A percentile compares a stretch with the other conserved stretches of the same genome.
phyloP scores from a whole-genome alignment of 2,888 invertebrate species.

The Andrena marginata region DNA sequence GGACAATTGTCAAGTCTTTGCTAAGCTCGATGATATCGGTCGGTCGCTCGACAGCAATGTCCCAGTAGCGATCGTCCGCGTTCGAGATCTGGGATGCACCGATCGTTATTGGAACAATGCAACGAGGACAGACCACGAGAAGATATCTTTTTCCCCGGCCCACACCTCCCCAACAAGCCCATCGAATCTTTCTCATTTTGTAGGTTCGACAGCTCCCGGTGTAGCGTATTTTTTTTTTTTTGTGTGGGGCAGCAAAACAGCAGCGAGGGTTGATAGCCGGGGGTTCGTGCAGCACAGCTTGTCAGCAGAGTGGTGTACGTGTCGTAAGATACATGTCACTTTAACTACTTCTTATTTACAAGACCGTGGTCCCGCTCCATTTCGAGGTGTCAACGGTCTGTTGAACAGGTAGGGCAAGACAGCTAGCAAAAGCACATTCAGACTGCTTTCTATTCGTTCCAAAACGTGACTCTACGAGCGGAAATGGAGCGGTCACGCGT shows the following conservation, averaged over 20 bases:
- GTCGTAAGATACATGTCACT: slow-evolving; percentile 78
- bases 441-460: background rate
- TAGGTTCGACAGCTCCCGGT: slow-evolving; percentile 72
- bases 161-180: slow-evolving; percentile 72
- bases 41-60: slow-evolving; percentile 47
- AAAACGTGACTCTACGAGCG: background rate
- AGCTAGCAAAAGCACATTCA: background rate
- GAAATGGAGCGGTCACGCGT: slow-evolving; percentile 69
- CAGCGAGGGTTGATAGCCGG: slow-evolving; percentile 84
- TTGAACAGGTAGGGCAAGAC: background rate
- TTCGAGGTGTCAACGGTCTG: slow-evolving; percentile 26
- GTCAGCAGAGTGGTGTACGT: slow-evolving; percentile 85
- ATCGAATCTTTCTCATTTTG: slow-evolving; percentile 45
- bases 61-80: slow-evolving; percentile 35
- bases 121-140: slow-evolving; percentile 50
- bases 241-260: slow-evolving; percentile 84
- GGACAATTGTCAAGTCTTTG: slow-evolving; percentile 42
- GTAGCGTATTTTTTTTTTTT: slow-evolving; percentile 77
- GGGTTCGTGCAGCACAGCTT: slow-evolving; percentile 85
- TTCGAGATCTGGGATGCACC: slow-evolving; percentile 6
- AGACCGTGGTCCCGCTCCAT: slow-evolving; percentile 62
- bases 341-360: slow-evolving; percentile 78
- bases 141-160: slow-evolving; percentile 61
- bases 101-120: slow-evolving; percentile 27
- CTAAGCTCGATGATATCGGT: slow-evolving; percentile 17